Conservation (phyloP, 2,888 invertebrate species). For the Machimus rusticus region DNA sequence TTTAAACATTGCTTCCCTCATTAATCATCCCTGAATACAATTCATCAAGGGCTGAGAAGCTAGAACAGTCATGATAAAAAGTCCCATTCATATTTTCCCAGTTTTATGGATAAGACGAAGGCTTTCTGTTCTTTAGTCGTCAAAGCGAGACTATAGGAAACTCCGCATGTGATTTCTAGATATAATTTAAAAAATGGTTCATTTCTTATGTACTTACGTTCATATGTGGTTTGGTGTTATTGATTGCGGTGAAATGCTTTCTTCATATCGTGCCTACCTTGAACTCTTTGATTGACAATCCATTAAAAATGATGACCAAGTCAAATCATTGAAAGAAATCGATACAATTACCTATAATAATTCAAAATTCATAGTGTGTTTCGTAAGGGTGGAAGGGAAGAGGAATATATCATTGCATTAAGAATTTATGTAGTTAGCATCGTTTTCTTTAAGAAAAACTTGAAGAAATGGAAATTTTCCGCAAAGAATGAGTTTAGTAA, state of each 20-base stretch:
- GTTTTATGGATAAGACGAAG: not conserved
- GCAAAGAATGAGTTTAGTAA: not conserved
- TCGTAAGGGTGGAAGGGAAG: not conserved
- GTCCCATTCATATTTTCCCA: not conserved
- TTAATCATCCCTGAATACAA: slow-evolving; percentile 13
- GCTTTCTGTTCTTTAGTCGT: not conserved
- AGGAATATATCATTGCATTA: not conserved
- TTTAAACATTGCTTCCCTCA: slow-evolving; percentile 9
- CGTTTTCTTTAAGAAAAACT: not conserved
- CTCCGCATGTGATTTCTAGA: not conserved
- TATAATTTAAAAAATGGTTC: not conserved
- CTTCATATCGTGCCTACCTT: not conserved
- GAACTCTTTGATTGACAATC: not conserved
- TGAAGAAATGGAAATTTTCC: not conserved
- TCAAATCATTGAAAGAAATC: not conserved
- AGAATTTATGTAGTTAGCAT: not conserved
- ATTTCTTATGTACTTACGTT: not conserved
- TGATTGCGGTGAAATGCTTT: not conserved
- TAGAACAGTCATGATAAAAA: not conserved
- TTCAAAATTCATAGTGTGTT: not conserved
- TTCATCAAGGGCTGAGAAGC: slow-evolving; percentile 15
- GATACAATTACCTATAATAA: not conserved
- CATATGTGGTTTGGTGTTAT: not conserved
- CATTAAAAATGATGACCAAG: not conserved
- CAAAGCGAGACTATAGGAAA: not conserved